Base-by-base conservation (phyloP, 2,797 vertebrate genomes). In the Meriones psammophilus region DNA sequence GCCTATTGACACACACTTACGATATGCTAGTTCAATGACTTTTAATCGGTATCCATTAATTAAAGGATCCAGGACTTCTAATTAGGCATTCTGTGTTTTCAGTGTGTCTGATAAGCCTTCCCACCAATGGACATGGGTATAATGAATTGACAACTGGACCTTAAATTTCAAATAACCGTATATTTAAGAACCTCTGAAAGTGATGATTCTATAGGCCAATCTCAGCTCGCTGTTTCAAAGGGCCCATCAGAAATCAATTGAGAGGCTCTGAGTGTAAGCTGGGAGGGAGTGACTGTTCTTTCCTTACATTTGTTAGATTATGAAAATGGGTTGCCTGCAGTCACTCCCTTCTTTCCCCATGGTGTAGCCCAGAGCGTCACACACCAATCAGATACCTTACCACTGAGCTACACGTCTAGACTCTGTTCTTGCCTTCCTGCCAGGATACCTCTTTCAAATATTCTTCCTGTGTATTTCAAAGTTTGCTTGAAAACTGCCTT, bases 1-100 rank as follows among this genome's bases (percentile, higher is more conserved):
- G 88, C n/a, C 8, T 90, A 62, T 96, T 94, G 88, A 85, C 28
- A 78, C 0, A 93, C 62, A 8, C 56, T 92, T 93, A 80, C 96
- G 89, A 76, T 77, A 94, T 54, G 58, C 33, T 95, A 87, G 69
- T 88, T 87, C 87, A 71, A 87, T 58, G 14, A 58, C 56, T 58
- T 58, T 58, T 18, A 58, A 58, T 58, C 17, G 5, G 56, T 18
- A 58, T 58, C 50, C 56, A 58, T 18, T 58, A 58, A 58, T 58
- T 58, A 58, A 58, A 58, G 56, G 56, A 18, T 58, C 56, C 56
- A 4, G 28, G 50, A 85, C 60, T 62, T 90, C 33, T 83, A 80
- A 17, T 42, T 88, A 89, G 58, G 80, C 60, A 62, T 9, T 89
- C 14, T 88, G 30, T 76, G 14, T 86, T 93, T 28, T 50, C 60